phyloP scores from a whole-genome alignment of 2,888 invertebrate genomes.

The Cactoblastis cactorum region DNA sequence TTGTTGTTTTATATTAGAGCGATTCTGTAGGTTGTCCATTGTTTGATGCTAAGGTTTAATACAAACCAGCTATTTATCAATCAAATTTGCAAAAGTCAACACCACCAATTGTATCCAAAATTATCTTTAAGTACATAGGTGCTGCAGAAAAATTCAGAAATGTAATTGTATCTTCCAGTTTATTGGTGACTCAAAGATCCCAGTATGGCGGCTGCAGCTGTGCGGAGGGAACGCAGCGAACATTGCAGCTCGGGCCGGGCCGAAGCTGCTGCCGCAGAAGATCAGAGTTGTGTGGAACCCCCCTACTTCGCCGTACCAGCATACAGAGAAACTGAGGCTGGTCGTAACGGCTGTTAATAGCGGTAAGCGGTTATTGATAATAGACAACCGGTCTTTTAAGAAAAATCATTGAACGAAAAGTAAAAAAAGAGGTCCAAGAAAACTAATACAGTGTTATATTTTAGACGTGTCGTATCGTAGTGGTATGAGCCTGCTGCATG shows the following conservation, averaged over 20 bases:
- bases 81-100: too few relatives aligned
- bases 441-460: too few relatives aligned
- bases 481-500: too few relatives aligned
- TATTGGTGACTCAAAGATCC: slow-evolving; percentile 58
- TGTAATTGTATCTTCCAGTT: slow-evolving; percentile 43
- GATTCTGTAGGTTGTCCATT: too few relatives aligned
- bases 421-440: too few relatives aligned
- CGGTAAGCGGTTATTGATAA: slow-evolving; percentile 58
- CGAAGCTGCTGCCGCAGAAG: slow-evolving; percentile 75
- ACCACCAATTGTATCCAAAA: too few relatives aligned
- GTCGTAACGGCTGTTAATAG: slow-evolving; percentile 71
- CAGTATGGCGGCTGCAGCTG: slow-evolving; percentile 78
- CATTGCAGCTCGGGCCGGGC: slow-evolving; percentile 64
- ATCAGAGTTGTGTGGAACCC: slow-evolving; percentile 79
- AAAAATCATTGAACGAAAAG: too few relatives aligned
- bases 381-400: neutral
- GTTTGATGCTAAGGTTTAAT: too few relatives aligned
- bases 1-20: too few relatives aligned
- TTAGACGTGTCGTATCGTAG: too few relatives aligned
- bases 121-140: too few relatives aligned
- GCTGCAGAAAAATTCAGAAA: neutral
- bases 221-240: slow-evolving; percentile 78
- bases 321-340: slow-evolving; percentile 67
- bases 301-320: slow-evolving; percentile 62
- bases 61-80: too few relatives aligned